Percentiles rank a stretch among this genome's conserved stretches.
Conservation (phyloP, 2,888 invertebrate species). For the Bombylius major region DNA sequence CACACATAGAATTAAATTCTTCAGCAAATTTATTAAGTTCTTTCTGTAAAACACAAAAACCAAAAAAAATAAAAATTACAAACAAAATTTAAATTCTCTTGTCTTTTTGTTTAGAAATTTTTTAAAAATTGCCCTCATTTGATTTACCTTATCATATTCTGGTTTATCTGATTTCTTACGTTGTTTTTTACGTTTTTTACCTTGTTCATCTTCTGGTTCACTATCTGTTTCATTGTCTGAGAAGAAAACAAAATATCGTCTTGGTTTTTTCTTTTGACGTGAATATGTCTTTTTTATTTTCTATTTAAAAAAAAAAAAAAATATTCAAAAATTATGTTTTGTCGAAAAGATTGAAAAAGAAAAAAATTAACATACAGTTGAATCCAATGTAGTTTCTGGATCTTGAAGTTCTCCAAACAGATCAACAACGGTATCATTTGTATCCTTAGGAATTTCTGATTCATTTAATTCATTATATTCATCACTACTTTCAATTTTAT, state of each 20-base stretch:
- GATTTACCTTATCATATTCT: not conserved
- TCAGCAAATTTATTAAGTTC: constrained; percentile 23
- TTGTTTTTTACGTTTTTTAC: not conserved
- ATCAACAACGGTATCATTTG: constrained; percentile 12
- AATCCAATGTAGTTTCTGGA: constrained; percentile 25
- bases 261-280: not conserved
- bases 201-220: not conserved
- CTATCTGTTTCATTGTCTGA: not conserved
- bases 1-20: constrained; percentile 30
- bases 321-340: no score
- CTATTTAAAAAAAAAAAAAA: not conserved
- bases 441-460: not conserved
- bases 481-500: not conserved
- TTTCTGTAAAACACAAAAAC: constrained; percentile 8
- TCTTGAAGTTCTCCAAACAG: constrained; percentile 25
- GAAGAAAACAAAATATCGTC: not conserved
- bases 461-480: not conserved
- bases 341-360: no score
- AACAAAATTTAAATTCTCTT: no score
- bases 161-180: not conserved
- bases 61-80: no score
- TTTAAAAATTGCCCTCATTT: no score
- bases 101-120: no score
- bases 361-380: constrained; percentile 19
- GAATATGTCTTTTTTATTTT: not conserved